phyloP scores from a whole-genome alignment of 1,140 invertebrate species.

The Brachionus manjavacas region DNA sequence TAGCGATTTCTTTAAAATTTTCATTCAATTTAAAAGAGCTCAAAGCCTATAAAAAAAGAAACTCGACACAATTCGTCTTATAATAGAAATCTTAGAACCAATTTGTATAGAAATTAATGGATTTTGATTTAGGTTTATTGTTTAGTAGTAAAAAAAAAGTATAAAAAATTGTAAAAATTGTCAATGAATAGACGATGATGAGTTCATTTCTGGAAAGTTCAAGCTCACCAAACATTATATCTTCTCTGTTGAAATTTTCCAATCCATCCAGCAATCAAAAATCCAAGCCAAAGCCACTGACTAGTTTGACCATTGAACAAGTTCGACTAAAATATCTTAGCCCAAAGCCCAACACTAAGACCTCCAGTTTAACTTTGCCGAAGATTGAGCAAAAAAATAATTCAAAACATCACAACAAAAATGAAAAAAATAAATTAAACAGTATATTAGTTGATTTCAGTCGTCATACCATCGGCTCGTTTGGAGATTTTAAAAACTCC shows the following conservation, averaged over 20 bases:
- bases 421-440: background rate
- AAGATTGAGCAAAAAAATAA: background rate
- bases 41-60: background rate
- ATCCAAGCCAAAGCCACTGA: background rate
- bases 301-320: background rate
- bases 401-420: background rate
- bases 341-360: background rate
- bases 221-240: background rate
- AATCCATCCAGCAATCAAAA: background rate
- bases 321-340: background rate
- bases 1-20: slow-evolving; percentile 2
- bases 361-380: background rate
- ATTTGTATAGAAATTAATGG: slow-evolving; percentile 5
- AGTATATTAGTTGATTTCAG: background rate
- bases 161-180: background rate
- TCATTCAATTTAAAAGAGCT: background rate
- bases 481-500: background rate
- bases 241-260: background rate
- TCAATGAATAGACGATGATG: background rate
- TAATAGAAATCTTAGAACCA: background rate
- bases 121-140: background rate
- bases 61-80: background rate
- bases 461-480: background rate
- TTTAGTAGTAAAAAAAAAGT: background rate
- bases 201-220: background rate